phyloP scores from a whole-genome alignment of 2,113 vertebrate species.

The Urocynchramus pylzowi region DNA sequence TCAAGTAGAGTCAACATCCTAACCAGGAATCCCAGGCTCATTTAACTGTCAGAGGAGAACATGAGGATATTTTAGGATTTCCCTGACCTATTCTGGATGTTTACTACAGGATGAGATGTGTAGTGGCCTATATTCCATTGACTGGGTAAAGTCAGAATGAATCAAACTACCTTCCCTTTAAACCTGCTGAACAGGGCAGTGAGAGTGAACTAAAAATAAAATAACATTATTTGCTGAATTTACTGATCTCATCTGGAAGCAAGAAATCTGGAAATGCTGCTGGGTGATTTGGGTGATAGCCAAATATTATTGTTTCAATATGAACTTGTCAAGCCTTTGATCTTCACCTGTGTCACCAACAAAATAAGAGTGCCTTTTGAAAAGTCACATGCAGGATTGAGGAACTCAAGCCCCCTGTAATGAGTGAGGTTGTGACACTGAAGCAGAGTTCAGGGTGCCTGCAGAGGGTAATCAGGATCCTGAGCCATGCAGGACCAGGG shows the following conservation, averaged over 20 bases:
- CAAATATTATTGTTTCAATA: not conserved
- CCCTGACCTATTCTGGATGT: not conserved
- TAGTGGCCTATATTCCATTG: not conserved
- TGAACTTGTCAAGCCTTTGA: not conserved
- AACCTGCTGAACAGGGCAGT: not conserved
- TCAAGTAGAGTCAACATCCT: not conserved
- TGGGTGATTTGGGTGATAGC: not conserved
- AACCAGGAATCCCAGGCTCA: not conserved
- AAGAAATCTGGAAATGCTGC: not conserved
- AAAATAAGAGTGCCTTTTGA: not conserved
- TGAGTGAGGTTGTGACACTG: not conserved
- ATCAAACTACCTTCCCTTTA: not conserved
- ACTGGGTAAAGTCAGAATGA: not conserved
- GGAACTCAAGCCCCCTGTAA: not conserved
- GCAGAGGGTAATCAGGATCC: not conserved
- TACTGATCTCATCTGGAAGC: not conserved
- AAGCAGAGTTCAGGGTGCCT: not conserved
- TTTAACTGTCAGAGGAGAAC: not conserved
- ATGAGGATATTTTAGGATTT: not conserved
- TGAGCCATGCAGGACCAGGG: not conserved
- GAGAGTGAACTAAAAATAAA: not conserved
- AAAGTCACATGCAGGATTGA: accelerated
- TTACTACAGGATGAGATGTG: not conserved
- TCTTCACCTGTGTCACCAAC: not conserved
- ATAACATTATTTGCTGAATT: not conserved